Conservation (phyloP, 2,797 vertebrate genomes). For the Lepilemur septentrionalis region DNA sequence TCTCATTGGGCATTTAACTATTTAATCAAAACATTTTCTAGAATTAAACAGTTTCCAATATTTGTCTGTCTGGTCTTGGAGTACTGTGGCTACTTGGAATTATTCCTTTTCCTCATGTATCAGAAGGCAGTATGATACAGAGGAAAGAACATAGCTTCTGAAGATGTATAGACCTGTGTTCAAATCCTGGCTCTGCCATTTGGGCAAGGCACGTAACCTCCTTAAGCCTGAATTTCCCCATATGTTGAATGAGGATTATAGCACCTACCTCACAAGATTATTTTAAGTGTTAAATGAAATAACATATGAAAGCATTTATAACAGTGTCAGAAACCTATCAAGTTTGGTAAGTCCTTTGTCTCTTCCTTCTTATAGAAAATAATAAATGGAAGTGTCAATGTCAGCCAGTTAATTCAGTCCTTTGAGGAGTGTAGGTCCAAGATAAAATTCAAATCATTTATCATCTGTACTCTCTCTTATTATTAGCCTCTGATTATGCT, state of each 20-base stretch:
- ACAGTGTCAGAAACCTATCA: not conserved
- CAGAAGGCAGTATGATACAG: not conserved
- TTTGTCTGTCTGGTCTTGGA: not conserved
- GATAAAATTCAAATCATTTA: slow-evolving; percentile 16
- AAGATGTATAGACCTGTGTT: not conserved
- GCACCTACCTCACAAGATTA: not conserved
- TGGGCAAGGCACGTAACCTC: not conserved
- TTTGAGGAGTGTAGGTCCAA: slow-evolving; percentile 14
- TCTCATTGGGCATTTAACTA: slow-evolving; percentile 3
- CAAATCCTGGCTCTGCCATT: not conserved
- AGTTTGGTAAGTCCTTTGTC: not conserved
- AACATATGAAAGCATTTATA: not conserved
- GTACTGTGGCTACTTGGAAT: not conserved
- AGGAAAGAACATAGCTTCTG: not conserved
- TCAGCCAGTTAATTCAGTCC: not conserved
- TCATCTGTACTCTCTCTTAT: slow-evolving; percentile 6
- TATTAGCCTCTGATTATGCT: slow-evolving; percentile 30
- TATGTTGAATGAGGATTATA: not conserved
- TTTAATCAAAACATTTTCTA: slow-evolving; percentile 44
- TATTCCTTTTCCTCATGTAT: slow-evolving; percentile 1
- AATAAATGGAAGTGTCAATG: not conserved
- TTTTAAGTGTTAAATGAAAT: slow-evolving; percentile 37
- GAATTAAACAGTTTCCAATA: not conserved
- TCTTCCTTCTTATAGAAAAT: slow-evolving; percentile 32
- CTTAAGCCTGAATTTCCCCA: not conserved